Conservation (phyloP, 2,797 vertebrate genomes). For the Aphelocoma californica region DNA sequence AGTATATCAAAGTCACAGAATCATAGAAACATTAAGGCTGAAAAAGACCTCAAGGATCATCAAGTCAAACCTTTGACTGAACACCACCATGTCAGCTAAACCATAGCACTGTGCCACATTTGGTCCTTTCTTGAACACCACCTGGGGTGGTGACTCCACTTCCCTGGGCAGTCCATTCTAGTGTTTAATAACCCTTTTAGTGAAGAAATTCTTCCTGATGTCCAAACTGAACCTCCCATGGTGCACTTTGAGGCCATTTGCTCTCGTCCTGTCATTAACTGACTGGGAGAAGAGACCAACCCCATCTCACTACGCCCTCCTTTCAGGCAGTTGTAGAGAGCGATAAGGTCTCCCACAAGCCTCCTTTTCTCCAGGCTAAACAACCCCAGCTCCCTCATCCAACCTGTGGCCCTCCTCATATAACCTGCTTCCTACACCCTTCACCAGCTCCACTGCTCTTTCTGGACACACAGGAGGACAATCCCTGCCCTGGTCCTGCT, state of each 20-base stretch:
- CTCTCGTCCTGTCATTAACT: neutral
- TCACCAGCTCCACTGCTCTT: too few species aligned
- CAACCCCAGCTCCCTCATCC: neutral
- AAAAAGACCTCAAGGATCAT: neutral
- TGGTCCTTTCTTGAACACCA: neutral
- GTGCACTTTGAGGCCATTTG: neutral
- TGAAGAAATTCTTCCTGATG: neutral
- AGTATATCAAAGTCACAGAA: neutral
- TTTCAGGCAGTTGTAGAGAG: neutral
- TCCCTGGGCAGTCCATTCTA: neutral
- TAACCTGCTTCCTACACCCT: too few species aligned
- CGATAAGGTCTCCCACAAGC: neutral
- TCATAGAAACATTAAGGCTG: neutral
- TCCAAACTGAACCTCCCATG: neutral
- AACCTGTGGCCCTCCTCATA: too few species aligned
- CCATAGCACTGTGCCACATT: neutral
- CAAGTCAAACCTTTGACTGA: neutral
- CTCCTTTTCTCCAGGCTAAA: neutral
- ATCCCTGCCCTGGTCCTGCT: neutral
- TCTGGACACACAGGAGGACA: too few species aligned
- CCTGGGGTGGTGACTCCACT: neutral
- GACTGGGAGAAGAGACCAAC: neutral
- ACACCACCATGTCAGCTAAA: neutral
- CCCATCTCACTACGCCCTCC: rapidly evolving
- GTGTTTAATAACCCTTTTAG: neutral